These are phyloP conservation scores for Glaucopsyche alexis DNA, from an alignment of 2,888 invertebrate species.

Conservation along the genomic window DNA sequence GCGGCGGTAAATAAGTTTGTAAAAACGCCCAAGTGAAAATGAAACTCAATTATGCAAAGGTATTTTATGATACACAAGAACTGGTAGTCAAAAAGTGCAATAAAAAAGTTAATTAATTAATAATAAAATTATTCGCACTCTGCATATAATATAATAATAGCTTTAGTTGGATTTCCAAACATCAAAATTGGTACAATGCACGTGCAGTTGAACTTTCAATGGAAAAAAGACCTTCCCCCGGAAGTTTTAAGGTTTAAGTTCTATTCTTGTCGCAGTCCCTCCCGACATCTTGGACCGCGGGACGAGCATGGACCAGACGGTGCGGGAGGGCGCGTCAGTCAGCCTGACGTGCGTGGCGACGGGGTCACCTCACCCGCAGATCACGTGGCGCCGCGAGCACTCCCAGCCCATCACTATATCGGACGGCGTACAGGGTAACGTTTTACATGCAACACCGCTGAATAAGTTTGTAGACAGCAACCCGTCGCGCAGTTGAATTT, in stretches of 20 bases:
- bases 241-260: not conserved
- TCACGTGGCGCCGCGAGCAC: slow-evolving; percentile 93
- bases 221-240: not conserved
- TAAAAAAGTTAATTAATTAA: not conserved
- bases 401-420: slow-evolving; percentile 85
- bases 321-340: slow-evolving; percentile 91
- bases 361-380: slow-evolving; percentile 92
- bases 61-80: slow-evolving; percentile 4
- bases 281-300: slow-evolving; percentile 92
- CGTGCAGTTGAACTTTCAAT: too few species aligned
- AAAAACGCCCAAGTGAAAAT: slow-evolving; percentile 24
- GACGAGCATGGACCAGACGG: slow-evolving; percentile 91
- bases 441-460: not conserved
- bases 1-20: slow-evolving; percentile 19
- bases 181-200: too few species aligned
- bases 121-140: not conserved
- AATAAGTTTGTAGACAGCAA: too few species aligned
- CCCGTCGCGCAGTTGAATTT: too few species aligned
- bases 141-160: not conserved
- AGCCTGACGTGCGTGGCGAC: slow-evolving; percentile 92
- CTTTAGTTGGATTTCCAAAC: too few species aligned
- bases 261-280: slow-evolving; percentile 77
- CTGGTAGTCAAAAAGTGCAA: slow-evolving; percentile 9
- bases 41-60: slow-evolving; percentile 19
- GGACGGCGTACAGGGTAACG: slow-evolving; percentile 84